Evolutionary conservation across 2,113 vertebrate species (phyloP).

Genomic region (Scortum barcoo): DNA sequence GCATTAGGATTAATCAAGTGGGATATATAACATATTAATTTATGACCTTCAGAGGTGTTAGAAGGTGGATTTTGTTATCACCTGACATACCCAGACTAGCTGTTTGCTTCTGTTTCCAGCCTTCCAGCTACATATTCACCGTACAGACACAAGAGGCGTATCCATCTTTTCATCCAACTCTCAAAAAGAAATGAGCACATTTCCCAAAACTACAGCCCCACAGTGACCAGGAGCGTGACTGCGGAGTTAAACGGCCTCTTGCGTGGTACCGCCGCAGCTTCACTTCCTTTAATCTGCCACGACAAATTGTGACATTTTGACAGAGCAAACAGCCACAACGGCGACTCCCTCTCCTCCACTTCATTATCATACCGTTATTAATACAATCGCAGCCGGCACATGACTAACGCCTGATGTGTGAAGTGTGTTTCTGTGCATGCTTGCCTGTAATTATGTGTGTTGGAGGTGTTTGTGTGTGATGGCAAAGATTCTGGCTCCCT

Average conservation of each 20-base stretch:
- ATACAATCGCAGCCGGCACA: slow-evolving; percentile 57
- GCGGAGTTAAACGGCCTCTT: background rate
- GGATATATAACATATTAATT: background rate
- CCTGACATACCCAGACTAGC: background rate
- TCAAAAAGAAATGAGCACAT: background rate
- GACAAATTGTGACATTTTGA: slow-evolving; percentile 38
- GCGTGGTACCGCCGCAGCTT: background rate
- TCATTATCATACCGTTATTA: slow-evolving; percentile 63
- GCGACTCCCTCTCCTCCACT: slow-evolving; percentile 13
- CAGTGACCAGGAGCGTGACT: background rate
- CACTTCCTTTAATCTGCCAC: background rate
- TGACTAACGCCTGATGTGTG: slow-evolving; percentile 66
- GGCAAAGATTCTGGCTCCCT: slow-evolving; percentile 49
- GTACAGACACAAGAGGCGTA: background rate
- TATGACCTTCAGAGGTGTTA: background rate
- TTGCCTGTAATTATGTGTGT: slow-evolving; percentile 31
- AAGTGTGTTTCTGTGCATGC: slow-evolving; percentile 31
- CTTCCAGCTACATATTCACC: background rate
- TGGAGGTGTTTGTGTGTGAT: slow-evolving; percentile 18
- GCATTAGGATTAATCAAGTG: background rate
- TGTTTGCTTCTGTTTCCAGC: background rate
- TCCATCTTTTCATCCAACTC: background rate
- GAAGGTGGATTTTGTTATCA: background rate
- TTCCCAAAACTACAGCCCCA: background rate
- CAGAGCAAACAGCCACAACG: slow-evolving; percentile 1